phyloP scores from a whole-genome alignment of 2,113 vertebrate species.

The Pseudorasbora parva region DNA sequence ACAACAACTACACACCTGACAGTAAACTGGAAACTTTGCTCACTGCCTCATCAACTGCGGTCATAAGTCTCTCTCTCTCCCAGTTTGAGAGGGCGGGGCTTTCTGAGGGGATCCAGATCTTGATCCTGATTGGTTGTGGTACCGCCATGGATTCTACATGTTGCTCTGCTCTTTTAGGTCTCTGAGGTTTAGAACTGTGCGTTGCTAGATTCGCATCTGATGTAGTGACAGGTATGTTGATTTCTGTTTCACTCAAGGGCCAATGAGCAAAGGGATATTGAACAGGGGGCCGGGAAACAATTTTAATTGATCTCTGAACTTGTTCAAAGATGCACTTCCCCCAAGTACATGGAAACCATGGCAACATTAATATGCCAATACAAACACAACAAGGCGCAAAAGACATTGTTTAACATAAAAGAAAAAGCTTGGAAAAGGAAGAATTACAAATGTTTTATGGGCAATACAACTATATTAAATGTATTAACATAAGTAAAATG shows the following conservation, averaged over 20 bases:
- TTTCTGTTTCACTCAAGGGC: background rate
- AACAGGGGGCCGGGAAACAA: constrained; percentile 54
- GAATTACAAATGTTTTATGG: background rate
- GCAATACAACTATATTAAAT: background rate
- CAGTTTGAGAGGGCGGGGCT: constrained; percentile 55
- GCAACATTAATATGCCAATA: constrained; percentile 47
- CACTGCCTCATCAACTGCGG: constrained; percentile 69
- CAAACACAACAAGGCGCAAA: background rate
- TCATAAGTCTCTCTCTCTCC: constrained; percentile 64
- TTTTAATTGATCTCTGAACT: constrained; percentile 65
- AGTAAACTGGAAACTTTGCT: constrained; percentile 68
- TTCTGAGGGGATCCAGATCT: constrained; percentile 67
- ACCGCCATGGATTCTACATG: background rate
- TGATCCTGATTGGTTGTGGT: constrained; percentile 75
- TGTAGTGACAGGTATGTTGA: background rate
- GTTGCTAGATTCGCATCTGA: background rate
- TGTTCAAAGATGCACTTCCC: constrained; percentile 75
- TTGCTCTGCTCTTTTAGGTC: constrained; percentile 38
- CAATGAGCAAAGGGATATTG: background rate
- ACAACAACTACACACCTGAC: constrained; percentile 65
- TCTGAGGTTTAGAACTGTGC: background rate
- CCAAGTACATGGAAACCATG: constrained; percentile 45
- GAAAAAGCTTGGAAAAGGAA: background rate
- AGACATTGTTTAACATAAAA: background rate
- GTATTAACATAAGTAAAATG: no score